These are phyloP conservation scores for Microtus pennsylvanicus DNA, from an alignment of 2,113 vertebrate genomes.

Conservation along the genomic window DNA sequence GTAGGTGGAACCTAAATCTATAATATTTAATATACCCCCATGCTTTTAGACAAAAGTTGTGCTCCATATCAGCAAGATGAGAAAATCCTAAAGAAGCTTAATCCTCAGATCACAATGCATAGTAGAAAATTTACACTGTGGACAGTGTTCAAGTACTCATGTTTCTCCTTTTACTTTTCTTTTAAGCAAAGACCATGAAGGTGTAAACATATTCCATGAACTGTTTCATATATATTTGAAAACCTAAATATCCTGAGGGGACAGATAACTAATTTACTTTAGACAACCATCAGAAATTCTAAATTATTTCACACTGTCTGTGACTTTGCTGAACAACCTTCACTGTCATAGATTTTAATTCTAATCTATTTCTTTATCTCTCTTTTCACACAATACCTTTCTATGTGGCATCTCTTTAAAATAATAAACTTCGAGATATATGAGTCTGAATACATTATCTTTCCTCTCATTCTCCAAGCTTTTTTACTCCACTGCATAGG, in stretches of 20 bases:
- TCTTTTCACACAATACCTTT: slow-evolving; percentile 2
- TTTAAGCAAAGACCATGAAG: background rate
- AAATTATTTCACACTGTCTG: background rate
- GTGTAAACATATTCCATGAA: background rate
- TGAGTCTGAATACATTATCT: background rate
- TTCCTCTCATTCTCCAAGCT: background rate
- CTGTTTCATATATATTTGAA: background rate
- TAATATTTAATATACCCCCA: background rate
- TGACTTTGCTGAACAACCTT: slow-evolving; percentile 32
- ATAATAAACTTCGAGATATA: background rate
- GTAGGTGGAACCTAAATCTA: background rate
- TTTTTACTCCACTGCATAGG: background rate
- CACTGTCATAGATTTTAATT: slow-evolving; percentile 43
- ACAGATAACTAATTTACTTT: slow-evolving; percentile 56
- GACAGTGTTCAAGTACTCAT: background rate
- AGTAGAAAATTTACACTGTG: background rate
- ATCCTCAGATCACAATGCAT: background rate
- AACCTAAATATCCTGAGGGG: background rate
- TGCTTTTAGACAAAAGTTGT: background rate
- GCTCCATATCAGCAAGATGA: background rate
- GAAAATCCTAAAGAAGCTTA: background rate
- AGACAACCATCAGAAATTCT: slow-evolving; percentile 43
- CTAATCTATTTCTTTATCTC: background rate
- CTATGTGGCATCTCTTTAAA: background rate
- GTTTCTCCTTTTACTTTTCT: background rate